Evolutionary conservation across 2,797 vertebrate species (phyloP).

Genomic region (Picus viridis): DNA sequence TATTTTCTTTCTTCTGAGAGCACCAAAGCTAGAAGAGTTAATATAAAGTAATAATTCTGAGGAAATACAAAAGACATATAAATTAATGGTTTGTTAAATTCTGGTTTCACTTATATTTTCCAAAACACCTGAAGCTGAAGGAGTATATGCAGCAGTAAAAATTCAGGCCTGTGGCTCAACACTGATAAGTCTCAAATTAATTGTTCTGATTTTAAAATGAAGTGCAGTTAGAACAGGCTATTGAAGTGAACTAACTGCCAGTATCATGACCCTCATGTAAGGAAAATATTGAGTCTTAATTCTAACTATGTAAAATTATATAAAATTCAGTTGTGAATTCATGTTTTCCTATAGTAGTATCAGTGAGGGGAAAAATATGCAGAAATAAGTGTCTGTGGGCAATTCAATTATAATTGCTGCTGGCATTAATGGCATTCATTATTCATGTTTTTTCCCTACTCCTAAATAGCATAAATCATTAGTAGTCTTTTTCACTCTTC

Average conservation of each 20-base stretch:
- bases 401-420: constrained; percentile 3
- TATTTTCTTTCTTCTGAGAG: neutral
- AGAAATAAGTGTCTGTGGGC: neutral
- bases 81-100: neutral
- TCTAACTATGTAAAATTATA: neutral
- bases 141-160: neutral
- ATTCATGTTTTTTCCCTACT: neutral
- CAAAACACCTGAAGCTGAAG: neutral
- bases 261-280: neutral
- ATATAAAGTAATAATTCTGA: neutral
- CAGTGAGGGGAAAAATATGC: neutral
- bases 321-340: neutral
- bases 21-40: neutral
- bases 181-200: neutral
- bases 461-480: neutral
- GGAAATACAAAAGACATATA: neutral
- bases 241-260: neutral
- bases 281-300: neutral
- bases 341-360: neutral
- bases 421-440: constrained; percentile 31
- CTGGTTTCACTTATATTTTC: neutral
- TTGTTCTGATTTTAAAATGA: neutral
- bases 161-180: neutral
- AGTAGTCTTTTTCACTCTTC: neutral
- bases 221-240: neutral